Evolutionary conservation across 2,888 invertebrate species (phyloP), one percentile per base, ranked within the genome.

Genomic region (Ptilodon capucinus): DNA sequence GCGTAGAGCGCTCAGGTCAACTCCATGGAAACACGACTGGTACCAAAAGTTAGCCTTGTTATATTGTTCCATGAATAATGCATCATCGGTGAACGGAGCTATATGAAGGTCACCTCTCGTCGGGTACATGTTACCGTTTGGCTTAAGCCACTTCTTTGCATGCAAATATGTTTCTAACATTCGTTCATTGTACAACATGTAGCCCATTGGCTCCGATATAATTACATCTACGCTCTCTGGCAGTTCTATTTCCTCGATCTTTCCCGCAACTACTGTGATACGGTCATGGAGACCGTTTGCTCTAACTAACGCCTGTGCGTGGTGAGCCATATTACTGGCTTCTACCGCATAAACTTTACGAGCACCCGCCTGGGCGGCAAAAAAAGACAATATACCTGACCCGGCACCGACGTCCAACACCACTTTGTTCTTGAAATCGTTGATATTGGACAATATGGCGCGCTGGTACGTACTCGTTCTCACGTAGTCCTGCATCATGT

Each of bases 401-500:
- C 99, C 99, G 9, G 99, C 99, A 25, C 99, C 99, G 17, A 99
- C 99, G 91, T 99, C 99, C 71, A 99, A 86, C 9, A 99, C 95
- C 57, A 99, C 94, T 93, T 98, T 97, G 76, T 96, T 95, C 78
- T 92, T 91, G 85, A 99, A 99, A 84, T 99, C 99, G 49, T 94
- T 94, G 45, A 96, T 92, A 88, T 99, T 99, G 45, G 96, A 95
- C 56, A 98, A 92, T 81, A 99, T 98, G 47, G 99, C 99, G 72
- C 97, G 94, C 87, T 99, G 99, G 87, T 99, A 99, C 48, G 99
- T 99, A 78, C 98, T 97, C 39, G 99, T 99, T 67, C 99, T 93
- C 59, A 99, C 97, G 86, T 98, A 99, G 85, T 99, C 99, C 91
- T 99, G 99, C 96, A 99, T 97, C 99, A 99, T 99, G 81, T 99